Evolutionary conservation across 2,113 vertebrate genomes (phyloP).

Genomic region (Eidolon helvum): DNA sequence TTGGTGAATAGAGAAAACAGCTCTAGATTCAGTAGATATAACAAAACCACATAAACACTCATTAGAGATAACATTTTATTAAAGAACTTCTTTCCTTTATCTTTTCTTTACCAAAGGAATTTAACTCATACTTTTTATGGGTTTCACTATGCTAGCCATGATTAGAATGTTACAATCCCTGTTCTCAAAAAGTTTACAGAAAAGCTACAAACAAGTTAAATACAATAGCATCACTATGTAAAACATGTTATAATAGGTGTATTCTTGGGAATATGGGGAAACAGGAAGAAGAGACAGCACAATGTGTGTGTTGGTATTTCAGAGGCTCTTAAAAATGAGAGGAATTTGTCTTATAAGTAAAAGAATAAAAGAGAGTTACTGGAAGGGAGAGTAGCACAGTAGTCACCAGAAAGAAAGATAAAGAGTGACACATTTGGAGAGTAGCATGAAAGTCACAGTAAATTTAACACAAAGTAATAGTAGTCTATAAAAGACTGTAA

Average conservation of each 20-base stretch:
- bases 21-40: neutral
- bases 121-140: neutral
- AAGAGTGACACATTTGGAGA: neutral
- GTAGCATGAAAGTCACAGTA: neutral
- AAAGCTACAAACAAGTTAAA: neutral
- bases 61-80: neutral
- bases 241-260: neutral
- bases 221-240: neutral
- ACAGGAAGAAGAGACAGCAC: neutral
- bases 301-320: neutral
- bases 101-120: neutral
- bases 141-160: neutral
- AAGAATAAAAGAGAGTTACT: neutral
- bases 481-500: conserved; percentile 34
- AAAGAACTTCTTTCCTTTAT: neutral
- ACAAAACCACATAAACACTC: neutral
- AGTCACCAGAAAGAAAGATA: conserved; percentile 1
- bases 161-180: neutral
- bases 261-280: neutral
- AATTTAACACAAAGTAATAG: conserved; percentile 52
- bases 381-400: neutral
- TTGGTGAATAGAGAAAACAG: neutral
- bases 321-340: neutral
- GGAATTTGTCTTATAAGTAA: conserved; percentile 6
- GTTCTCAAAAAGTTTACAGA: neutral